phyloP scores from a whole-genome alignment of 2,888 invertebrate species.

The Gortyna flavago region DNA sequence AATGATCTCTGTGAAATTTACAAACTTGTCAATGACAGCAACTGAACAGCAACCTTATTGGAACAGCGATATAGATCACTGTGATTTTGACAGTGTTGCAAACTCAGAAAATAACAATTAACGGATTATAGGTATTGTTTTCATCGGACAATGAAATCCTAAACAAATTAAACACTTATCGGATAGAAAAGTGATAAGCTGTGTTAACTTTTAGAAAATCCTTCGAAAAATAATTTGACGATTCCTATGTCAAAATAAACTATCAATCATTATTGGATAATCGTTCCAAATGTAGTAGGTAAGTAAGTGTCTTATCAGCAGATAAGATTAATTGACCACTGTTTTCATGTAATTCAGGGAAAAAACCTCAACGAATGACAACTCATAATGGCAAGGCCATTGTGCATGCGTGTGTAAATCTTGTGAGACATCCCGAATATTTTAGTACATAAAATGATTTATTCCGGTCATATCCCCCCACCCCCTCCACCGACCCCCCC shows the following conservation, averaged over 20 bases:
- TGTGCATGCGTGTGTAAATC: background rate
- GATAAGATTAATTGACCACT: conserved; percentile 43
- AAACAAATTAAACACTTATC: background rate
- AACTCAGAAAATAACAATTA: background rate
- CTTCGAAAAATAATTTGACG: background rate
- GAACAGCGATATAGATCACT: background rate
- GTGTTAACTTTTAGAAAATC: conserved; percentile 8
- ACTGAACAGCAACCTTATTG: background rate
- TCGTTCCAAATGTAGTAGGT: conserved; percentile 24
- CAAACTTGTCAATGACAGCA: no score
- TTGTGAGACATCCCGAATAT: background rate
- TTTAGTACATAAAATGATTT: background rate
- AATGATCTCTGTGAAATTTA: background rate
- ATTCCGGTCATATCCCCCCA: no score
- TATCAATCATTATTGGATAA: conserved; percentile 42
- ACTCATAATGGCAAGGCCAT: background rate
- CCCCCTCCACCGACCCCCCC: no score
- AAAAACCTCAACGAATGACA: conserved; percentile 27
- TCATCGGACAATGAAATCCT: background rate
- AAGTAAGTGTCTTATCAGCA: conserved; percentile 22
- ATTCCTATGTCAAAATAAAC: conserved; percentile 19
- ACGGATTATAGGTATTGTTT: background rate
- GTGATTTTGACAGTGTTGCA: background rate
- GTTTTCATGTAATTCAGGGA: conserved; percentile 40
- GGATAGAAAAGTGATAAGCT: background rate